Percentiles rank a stretch among this genome's conserved stretches.
Evolutionary conservation across 1,140 invertebrate species (phyloP).

Genomic region (Drosophila jambulina): DNA sequence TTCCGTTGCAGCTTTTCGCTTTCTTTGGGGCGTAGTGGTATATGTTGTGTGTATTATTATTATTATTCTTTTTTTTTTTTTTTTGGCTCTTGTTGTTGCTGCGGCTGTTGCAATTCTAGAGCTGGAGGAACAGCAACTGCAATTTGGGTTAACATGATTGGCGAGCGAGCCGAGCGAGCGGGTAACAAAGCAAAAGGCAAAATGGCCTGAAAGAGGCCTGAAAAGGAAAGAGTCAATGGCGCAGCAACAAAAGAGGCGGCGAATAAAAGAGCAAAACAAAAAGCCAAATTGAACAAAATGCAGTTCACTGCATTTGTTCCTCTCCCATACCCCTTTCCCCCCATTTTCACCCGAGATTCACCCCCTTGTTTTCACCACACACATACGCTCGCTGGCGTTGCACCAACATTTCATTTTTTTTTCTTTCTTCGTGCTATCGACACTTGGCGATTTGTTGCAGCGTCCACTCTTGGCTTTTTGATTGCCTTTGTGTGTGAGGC

Average conservation of each 20-base stretch:
- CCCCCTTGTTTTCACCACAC: neutral
- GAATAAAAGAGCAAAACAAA: slow-evolving; percentile 70
- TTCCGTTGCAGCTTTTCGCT: slow-evolving; percentile 57
- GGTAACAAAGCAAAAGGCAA: slow-evolving; percentile 41
- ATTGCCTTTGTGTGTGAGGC: slow-evolving; percentile 52
- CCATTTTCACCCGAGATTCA: slow-evolving; percentile 8
- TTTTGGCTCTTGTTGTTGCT: neutral
- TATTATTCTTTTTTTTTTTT: neutral
- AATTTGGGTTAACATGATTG: slow-evolving; percentile 82
- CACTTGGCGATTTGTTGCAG: slow-evolving; percentile 78
- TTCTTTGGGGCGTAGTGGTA: slow-evolving; percentile 21
- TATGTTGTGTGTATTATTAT: slow-evolving; percentile 5
- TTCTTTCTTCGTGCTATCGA: slow-evolving; percentile 55
- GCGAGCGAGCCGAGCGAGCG: slow-evolving; percentile 25
- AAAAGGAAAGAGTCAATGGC: slow-evolving; percentile 63
- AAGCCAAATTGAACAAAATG: slow-evolving; percentile 68
- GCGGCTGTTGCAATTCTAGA: slow-evolving; percentile 61
- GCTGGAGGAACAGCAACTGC: slow-evolving; percentile 57
- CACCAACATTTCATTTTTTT: slow-evolving; percentile 60
- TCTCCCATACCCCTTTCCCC: neutral
- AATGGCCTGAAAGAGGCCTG: slow-evolving; percentile 40
- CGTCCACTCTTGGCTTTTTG: slow-evolving; percentile 66
- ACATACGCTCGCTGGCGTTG: slow-evolving; percentile 9
- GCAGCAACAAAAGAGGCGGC: slow-evolving; percentile 63
- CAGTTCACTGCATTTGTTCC: slow-evolving; percentile 45